Evolutionary conservation across 2,113 vertebrate species (phyloP).

Genomic region (Mirounga angustirostris): DNA sequence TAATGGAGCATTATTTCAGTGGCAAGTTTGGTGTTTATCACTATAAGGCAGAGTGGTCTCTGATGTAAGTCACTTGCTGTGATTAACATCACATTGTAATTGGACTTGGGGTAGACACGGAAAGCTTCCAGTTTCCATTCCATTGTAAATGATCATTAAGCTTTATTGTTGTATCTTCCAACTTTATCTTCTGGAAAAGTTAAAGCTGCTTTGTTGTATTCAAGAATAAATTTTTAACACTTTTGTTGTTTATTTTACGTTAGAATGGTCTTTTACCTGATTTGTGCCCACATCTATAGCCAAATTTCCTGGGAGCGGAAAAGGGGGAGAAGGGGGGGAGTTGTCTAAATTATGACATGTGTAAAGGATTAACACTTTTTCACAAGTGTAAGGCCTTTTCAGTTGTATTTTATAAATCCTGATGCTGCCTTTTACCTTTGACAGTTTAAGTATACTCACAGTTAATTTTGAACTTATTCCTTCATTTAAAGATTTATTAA

Average conservation of each 20-base stretch:
- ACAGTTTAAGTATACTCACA: not conserved
- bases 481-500: conserved; percentile 46
- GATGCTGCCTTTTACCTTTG: conserved; percentile 39
- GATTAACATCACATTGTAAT: conserved; percentile 23
- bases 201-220: conserved; percentile 35
- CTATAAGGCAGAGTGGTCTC: not conserved
- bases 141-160: not conserved
- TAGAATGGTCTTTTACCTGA: conserved; percentile 16
- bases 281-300: not conserved
- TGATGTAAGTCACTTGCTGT: not conserved
- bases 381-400: not conserved
- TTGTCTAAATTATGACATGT: not conserved
- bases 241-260: conserved; percentile 15
- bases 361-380: conserved; percentile 25
- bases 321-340: not conserved
- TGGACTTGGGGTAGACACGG: conserved; percentile 7
- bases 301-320: not conserved
- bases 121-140: conserved; percentile 34
- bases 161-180: conserved; percentile 26
- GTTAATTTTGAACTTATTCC: conserved; percentile 53
- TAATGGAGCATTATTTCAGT: not conserved
- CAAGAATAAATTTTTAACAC: not conserved
- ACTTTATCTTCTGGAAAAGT: conserved; percentile 44
- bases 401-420: conserved; percentile 27
- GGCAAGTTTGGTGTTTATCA: not conserved